A percentile compares a stretch with the other conserved stretches of the same genome.
phyloP scores from a whole-genome alignment of 2,888 invertebrate genomes.

The Eucera pruinosa region DNA sequence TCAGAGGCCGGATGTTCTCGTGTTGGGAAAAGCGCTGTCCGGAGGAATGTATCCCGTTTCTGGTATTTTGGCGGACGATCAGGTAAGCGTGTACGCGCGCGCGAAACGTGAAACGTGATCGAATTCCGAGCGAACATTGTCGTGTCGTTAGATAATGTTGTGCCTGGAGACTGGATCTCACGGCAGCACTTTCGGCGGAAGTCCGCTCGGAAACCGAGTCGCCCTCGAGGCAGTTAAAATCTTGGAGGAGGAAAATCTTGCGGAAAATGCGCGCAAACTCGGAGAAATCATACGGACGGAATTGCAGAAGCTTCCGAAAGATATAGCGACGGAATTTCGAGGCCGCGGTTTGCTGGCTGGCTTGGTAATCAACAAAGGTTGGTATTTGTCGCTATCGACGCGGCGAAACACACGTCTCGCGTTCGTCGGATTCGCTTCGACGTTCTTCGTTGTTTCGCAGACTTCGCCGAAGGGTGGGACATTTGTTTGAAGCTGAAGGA shows the following conservation, averaged over 20 bases:
- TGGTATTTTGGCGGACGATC: constrained; percentile 89
- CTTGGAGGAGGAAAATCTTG: constrained; percentile 90
- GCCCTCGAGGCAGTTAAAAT: constrained; percentile 91
- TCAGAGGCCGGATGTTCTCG: constrained; percentile 91
- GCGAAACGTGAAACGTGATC: too few species aligned
- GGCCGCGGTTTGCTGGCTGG: constrained; percentile 93
- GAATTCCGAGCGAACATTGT: too few species aligned
- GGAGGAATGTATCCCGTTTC: constrained; percentile 92
- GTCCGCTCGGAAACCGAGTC: constrained; percentile 91
- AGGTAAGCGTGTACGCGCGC: constrained; percentile 83
- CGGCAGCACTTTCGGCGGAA: constrained; percentile 94
- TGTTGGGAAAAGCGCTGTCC: constrained; percentile 93
- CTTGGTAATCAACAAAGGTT: constrained; percentile 89
- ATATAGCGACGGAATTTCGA: constrained; percentile 88
- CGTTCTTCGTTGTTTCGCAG: constrained; percentile 80
- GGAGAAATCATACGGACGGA: constrained; percentile 88
- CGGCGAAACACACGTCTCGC: background rate
- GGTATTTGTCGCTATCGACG: background rate
- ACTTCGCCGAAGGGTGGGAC: constrained; percentile 88
- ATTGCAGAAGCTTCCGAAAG: constrained; percentile 87
- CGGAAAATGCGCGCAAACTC: constrained; percentile 89
- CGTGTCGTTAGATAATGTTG: constrained; percentile 74
- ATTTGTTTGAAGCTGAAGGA: constrained; percentile 88
- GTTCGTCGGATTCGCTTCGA: too few species aligned
- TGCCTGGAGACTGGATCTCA: constrained; percentile 86